Evolutionary conservation across 2,797 vertebrate species (phyloP), one percentile per base, ranked within the genome.

Genomic region (Scomberomorus guttatus): DNA sequence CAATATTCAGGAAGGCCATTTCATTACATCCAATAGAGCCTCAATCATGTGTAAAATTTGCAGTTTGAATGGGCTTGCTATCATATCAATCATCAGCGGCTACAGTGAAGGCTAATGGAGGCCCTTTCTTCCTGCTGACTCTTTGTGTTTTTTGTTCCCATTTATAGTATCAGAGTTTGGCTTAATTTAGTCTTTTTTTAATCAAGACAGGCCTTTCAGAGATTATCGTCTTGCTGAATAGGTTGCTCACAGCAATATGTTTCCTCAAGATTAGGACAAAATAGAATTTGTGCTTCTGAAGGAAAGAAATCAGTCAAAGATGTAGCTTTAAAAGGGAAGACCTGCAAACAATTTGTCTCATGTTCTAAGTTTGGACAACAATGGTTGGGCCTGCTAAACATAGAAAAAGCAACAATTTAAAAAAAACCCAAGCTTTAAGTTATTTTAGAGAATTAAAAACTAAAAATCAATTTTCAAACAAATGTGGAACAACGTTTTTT

Each of bases 31-130:
- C 96, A 97, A 97, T 97, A 96, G 96, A 96, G 95, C 96, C 97
- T 96, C 96, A 96, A 96, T 97, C 96, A 97, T 97, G 96, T 98
- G 96, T 97, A 96, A 97, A 97, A 97, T 97, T 95, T 96, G 95
- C 95, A 96, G 90, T 95, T 96, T 97, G 95, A 97, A 97, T 96
- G 95, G 96, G 94, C 95, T 94, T 92, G 93, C 94, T 95, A 95
- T 96, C 96, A 94, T 95, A 96, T 98, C 97, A 96, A 90, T 98
- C 97, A 97, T 96, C 97, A 79, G 92, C 72, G 55, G 91, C 83
- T 89, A 93, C 84, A 89, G 94, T 90, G 94, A 91, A 95, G 92
- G 94, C 91, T 97, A 96, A 96, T 96, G 95, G 96, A 95, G 93
- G 91, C 93, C 94, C 96, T 96, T 96, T 97, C 94, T 97, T 97